These are phyloP conservation scores for Mayetiola destructor DNA, from an alignment of 2,888 invertebrate species.

Conservation along the genomic window DNA sequence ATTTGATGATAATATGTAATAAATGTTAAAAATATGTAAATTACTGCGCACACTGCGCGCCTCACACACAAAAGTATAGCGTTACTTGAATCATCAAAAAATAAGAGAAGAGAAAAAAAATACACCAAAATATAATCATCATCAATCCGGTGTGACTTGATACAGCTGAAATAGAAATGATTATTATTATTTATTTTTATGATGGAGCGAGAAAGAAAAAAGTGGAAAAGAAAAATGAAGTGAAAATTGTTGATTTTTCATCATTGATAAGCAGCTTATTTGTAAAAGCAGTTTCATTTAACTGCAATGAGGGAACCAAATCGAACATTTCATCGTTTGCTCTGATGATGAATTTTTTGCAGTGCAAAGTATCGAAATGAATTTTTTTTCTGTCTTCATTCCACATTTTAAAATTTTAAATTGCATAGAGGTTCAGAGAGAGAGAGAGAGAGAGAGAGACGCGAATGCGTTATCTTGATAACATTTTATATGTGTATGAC, in stretches of 20 bases:
- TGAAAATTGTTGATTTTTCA: slow-evolving; percentile 1
- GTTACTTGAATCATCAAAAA: no score
- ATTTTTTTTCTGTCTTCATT: not conserved
- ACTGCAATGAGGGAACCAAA: not conserved
- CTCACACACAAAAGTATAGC: no score
- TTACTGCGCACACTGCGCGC: no score
- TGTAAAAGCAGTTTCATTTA: not conserved
- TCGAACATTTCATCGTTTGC: not conserved
- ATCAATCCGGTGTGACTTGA: no score
- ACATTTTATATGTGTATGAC: not conserved
- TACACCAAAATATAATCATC: no score
- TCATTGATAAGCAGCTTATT: slow-evolving; percentile 8
- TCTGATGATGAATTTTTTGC: not conserved
- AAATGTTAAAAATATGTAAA: slow-evolving; percentile 10
- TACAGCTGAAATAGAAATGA: no score
- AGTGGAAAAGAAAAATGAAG: not conserved
- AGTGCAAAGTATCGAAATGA: not conserved
- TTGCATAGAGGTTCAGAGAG: not conserved
- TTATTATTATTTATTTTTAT: no score
- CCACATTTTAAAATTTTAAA: no score
- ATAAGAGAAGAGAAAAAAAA: no score
- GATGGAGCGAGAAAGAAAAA: not conserved
- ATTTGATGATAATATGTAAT: not conserved
- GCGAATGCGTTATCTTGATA: not conserved
- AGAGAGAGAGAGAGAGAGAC: not conserved